Percentiles rank a stretch among this genome's conserved stretches.
Evolutionary conservation across 2,797 vertebrate genomes (phyloP).

Genomic region (Enteromius thamalakanensis): DNA sequence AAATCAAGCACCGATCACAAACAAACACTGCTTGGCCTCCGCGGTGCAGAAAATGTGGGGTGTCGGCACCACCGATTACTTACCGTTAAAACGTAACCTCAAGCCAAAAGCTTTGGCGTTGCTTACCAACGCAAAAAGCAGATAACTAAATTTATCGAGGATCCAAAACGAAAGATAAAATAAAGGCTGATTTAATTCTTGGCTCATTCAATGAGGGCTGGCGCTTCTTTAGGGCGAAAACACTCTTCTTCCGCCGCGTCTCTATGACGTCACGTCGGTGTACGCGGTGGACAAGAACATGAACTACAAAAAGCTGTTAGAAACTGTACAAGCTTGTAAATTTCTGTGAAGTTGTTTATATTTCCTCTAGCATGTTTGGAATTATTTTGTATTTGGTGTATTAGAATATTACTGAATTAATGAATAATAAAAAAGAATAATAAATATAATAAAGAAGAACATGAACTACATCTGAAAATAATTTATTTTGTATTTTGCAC

Average conservation of each 20-base stretch:
- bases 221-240: conserved; percentile 57
- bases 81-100: conserved; percentile 33
- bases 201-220: conserved; percentile 60
- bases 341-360: too few relatives aligned
- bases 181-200: conserved; percentile 31
- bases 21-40: conserved; percentile 40
- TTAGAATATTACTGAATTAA: too few relatives aligned
- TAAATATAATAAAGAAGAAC: background rate
- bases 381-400: too few relatives aligned
- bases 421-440: too few relatives aligned
- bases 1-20: conserved; percentile 31
- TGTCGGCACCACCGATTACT: conserved; percentile 28
- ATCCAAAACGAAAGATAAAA: background rate
- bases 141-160: background rate
- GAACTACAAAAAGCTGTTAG: background rate
- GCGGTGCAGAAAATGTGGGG: conserved; percentile 17
- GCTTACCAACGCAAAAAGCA: conserved; percentile 3
- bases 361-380: too few relatives aligned
- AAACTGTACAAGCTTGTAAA: too few relatives aligned
- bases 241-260: conserved; percentile 51
- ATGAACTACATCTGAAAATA: background rate
- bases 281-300: background rate
- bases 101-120: conserved; percentile 21
- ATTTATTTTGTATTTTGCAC: background rate
- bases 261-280: conserved; percentile 48